A percentile compares a stretch with the other conserved stretches of the same genome.
Evolutionary conservation across 2,797 vertebrate species (phyloP).

Genomic region (Hyperoplus immaculatus): DNA sequence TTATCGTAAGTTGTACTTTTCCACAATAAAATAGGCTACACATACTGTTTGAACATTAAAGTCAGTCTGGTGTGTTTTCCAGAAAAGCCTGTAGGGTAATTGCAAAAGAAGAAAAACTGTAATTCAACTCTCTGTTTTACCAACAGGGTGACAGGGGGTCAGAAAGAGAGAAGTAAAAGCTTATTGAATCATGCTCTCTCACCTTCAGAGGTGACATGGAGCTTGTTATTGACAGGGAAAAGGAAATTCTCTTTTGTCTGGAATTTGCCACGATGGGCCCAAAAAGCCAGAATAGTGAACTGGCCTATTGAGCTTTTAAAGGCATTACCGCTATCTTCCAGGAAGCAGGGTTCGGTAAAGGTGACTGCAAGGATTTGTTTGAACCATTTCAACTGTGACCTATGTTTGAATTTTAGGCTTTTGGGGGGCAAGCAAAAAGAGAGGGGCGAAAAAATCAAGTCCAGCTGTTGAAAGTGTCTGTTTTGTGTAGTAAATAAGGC

Average conservation of each 20-base stretch:
- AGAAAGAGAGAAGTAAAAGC: slow-evolving; percentile 53
- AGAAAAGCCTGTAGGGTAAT: slow-evolving; percentile 31
- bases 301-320: slow-evolving; percentile 85
- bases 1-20: slow-evolving; percentile 3
- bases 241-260: slow-evolving; percentile 88
- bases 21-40: neutral
- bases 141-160: slow-evolving; percentile 67
- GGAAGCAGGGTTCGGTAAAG: slow-evolving; percentile 81
- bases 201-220: slow-evolving; percentile 67
- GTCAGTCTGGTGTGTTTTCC: slow-evolving; percentile 17
- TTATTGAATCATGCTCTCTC: slow-evolving; percentile 78
- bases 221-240: slow-evolving; percentile 79
- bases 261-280: slow-evolving; percentile 81
- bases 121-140: slow-evolving; percentile 66
- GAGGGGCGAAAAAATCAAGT: slow-evolving; percentile 74
- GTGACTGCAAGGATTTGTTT: slow-evolving; percentile 84
- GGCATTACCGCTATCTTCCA: slow-evolving; percentile 83
- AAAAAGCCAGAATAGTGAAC: slow-evolving; percentile 81
- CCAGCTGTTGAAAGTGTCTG: slow-evolving; percentile 84
- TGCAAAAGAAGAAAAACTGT: slow-evolving; percentile 39
- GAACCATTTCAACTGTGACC: slow-evolving; percentile 82
- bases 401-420: slow-evolving; percentile 66
- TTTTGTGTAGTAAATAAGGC: slow-evolving; percentile 76
- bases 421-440: slow-evolving; percentile 36
- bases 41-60: slow-evolving; percentile 13